Evolutionary conservation across 2,797 vertebrate species (phyloP).

Genomic region (Gila robusta): DNA sequence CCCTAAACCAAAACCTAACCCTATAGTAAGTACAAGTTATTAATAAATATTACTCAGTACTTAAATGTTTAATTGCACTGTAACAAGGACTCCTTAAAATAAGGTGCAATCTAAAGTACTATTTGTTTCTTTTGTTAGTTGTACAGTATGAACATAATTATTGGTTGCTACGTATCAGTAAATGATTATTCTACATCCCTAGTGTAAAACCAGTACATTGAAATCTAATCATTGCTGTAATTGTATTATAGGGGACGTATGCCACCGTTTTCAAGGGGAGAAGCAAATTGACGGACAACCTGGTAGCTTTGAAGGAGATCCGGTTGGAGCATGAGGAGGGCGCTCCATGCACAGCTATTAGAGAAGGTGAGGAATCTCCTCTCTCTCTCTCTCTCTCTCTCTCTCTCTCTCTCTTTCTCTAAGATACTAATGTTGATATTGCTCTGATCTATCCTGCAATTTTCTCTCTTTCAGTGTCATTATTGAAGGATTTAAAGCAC

Average conservation of each 20-base stretch:
- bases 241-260: constrained; percentile 88
- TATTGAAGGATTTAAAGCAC: constrained; percentile 98
- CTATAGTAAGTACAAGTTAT: not conserved
- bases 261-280: constrained; percentile 98
- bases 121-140: not conserved
- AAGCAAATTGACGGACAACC: constrained; percentile 97
- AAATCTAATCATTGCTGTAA: not conserved
- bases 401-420: not conserved
- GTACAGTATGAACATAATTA: not conserved
- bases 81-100: not conserved
- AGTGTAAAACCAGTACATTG: not conserved
- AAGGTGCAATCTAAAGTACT: not conserved
- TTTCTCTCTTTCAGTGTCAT: constrained; percentile 83
- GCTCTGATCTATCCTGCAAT: not conserved
- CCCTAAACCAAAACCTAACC: not conserved
- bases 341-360: constrained; percentile 96
- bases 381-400: not conserved
- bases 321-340: constrained; percentile 97
- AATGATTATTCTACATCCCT: not conserved
- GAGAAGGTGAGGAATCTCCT: constrained; percentile 85
- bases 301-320: constrained; percentile 98
- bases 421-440: not conserved
- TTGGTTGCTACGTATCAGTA: not conserved
- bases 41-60: not conserved
- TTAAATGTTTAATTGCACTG: not conserved